A percentile compares a stretch with the other conserved stretches of the same genome.
phyloP scores from a whole-genome alignment of 2,888 invertebrate species.

The Melangyna quadrimaculata region DNA sequence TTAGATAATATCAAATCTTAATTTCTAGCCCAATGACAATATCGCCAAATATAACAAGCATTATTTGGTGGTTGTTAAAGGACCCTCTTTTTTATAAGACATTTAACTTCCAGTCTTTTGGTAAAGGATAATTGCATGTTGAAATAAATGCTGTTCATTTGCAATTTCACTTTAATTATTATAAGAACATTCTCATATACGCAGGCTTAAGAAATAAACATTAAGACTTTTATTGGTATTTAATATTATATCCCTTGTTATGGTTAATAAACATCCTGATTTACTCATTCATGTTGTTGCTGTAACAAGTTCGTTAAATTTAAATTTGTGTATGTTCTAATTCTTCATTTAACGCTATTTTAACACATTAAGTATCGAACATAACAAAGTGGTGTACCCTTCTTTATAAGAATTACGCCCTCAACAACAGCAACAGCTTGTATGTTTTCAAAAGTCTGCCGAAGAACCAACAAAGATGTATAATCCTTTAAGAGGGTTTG shows the following conservation, averaged over 20 bases:
- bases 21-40: too few species aligned
- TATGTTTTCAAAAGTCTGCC: background rate
- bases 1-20: too few species aligned
- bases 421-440: background rate
- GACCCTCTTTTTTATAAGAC: background rate
- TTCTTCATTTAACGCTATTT: background rate
- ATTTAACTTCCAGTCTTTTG: background rate
- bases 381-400: background rate
- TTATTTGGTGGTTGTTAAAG: background rate
- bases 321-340: background rate
- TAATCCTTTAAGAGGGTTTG: slow-evolving; percentile 20
- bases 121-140: background rate
- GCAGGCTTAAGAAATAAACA: background rate
- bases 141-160: background rate
- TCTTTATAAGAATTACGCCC: background rate
- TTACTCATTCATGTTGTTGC: background rate
- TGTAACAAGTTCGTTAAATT: background rate
- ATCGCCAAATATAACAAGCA: background rate
- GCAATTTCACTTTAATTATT: background rate
- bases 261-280: background rate
- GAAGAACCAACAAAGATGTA: background rate
- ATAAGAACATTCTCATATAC: background rate
- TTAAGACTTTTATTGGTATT: background rate
- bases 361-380: background rate
- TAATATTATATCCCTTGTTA: background rate